Evolutionary conservation across 1,140 invertebrate species (phyloP), one percentile per base, ranked within the genome.

Genomic region (Doryteuthis pealeii): DNA sequence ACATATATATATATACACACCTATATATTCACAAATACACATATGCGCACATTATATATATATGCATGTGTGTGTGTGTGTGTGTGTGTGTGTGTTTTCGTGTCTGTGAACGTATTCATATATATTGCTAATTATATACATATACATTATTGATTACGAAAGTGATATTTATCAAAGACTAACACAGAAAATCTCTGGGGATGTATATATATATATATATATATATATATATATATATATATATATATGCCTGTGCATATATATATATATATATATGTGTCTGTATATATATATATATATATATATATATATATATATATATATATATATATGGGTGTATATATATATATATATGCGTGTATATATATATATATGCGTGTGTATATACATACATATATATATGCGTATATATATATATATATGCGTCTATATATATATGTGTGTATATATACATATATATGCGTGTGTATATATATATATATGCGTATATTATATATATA

Each of bases 331-430:
- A 58, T 58, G 15, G 3, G 15, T 58, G 26, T 58, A 18, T 26
- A 58, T 58, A 58, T 58, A 18, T 58, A 18, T 58, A 26, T 58
- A 26, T 26, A 58, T 58, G 15, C 15, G 26, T 58, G 15, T 58
- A 26, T 58, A 18, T 58, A 58, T 58, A 58, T 58, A 58, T 58
- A 58, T 58, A 58, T 18, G 54, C 54, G 15, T 58, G 15, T 58
- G 54, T 58, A 58, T 58, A 58, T 58, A 58, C 15, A 18, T 58
- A 58, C 15, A 58, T 58, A 18, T 58, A 58, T 58, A 58, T 58
- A 58, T 58, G 15, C 15, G 26, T 58, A 18, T 58, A 18, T 58
- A 58, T 58, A 58, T 58, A 58, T 58, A 18, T 58, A 58, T 58
- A 58, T 58, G 15, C 15, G 15, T 58, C 2, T 58, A 58, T 58